Evolutionary conservation across 2,797 vertebrate genomes (phyloP), one percentile per base, ranked within the genome.

Genomic region (Tapirus indicus): DNA sequence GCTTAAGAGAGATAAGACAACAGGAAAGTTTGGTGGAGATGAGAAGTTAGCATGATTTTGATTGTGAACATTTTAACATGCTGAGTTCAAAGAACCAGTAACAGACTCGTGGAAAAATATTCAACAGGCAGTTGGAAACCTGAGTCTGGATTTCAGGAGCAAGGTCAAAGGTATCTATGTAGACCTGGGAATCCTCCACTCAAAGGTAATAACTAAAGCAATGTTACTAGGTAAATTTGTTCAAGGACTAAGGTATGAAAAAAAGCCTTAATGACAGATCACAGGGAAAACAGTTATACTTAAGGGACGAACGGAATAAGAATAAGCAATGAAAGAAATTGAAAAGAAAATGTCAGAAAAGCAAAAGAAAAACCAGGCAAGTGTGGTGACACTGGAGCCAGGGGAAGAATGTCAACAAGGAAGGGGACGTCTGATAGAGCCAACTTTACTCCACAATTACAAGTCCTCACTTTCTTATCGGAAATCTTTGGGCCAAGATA

Each of bases 101-200:
- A 62, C 44, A 84, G 71, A 71, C 49, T 25, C 21, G 3, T 66
- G 41, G n/a, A 90, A 68, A 69, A 47, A 92, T 25, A 88, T 25
- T 91, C 32, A 93, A 54, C 52, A 92, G 71, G 41, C 38, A 83
- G 21, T 9, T 64, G 38, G 52, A 68, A 85, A 96, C 47, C 27
- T 52, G 27, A 58, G 23, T 83, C 79, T 95, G 60, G 71, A 89
- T 54, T 83, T 92, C 71, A 94, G 74, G 18, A 92, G 84, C 49
- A 94, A 86, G 27, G 56, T 89, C 16, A 91, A 77, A 54, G 75
- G 60, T 58, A 93, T 95, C 44, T 49, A 79, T 5, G 17, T 52
- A 85, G 66, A 78, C 32, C 23, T 25, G 56, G 82, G 32, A 88
- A 88, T 83, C 18, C 29, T 87, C 27, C n/a, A 72, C 35, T 62